Percentiles rank a stretch among this genome's conserved stretches.
These are phyloP conservation scores for Lota lota DNA, from an alignment of 2,113 vertebrate species.

Conservation along the genomic window DNA sequence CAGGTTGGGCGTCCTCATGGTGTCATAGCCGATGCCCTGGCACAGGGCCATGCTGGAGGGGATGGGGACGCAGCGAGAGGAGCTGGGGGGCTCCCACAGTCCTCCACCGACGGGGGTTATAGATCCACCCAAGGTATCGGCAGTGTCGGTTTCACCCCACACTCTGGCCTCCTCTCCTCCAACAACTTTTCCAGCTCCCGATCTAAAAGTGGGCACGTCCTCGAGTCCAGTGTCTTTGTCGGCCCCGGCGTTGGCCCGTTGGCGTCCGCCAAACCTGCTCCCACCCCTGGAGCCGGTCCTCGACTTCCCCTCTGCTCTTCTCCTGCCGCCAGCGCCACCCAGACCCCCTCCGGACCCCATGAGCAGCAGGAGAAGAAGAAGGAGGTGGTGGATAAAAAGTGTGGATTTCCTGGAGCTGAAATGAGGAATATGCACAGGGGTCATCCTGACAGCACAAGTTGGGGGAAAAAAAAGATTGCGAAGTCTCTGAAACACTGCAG, in stretches of 20 bases:
- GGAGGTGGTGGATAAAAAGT: slow-evolving; percentile 5
- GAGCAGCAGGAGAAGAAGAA: slow-evolving; percentile 51
- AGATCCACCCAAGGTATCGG: slow-evolving; percentile 31
- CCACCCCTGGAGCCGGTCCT: slow-evolving; percentile 12
- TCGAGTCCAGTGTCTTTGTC: slow-evolving; percentile 25
- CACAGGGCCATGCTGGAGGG: slow-evolving; percentile 78
- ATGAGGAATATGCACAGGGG: slow-evolving; percentile 17
- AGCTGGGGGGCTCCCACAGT: slow-evolving; percentile 71
- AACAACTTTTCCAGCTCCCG: slow-evolving; percentile 9
- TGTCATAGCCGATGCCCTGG: slow-evolving; percentile 78
- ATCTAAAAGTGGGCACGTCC: slow-evolving; percentile 18
- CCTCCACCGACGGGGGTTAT: slow-evolving; percentile 30
- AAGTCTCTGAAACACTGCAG: slow-evolving; percentile 19
- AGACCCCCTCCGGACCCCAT: slow-evolving; percentile 23
- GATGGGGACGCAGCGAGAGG: slow-evolving; percentile 72
- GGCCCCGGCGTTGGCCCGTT: slow-evolving; percentile 4
- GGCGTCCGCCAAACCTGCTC: slow-evolving; percentile 26
- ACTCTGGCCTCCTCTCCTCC: slow-evolving; percentile 17
- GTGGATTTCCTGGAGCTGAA: slow-evolving; percentile 21
- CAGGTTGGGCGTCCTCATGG: slow-evolving; percentile 82
- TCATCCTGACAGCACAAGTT: slow-evolving; percentile 28
- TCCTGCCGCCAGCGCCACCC: not conserved
- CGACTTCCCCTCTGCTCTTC: slow-evolving; percentile 19
- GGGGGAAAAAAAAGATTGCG: slow-evolving; percentile 10
- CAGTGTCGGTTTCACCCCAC: slow-evolving; percentile 26